Evolutionary conservation across 2,888 invertebrate genomes (phyloP), one percentile per base, ranked within the genome.

Genomic region (Asteroscopus sphinx): DNA sequence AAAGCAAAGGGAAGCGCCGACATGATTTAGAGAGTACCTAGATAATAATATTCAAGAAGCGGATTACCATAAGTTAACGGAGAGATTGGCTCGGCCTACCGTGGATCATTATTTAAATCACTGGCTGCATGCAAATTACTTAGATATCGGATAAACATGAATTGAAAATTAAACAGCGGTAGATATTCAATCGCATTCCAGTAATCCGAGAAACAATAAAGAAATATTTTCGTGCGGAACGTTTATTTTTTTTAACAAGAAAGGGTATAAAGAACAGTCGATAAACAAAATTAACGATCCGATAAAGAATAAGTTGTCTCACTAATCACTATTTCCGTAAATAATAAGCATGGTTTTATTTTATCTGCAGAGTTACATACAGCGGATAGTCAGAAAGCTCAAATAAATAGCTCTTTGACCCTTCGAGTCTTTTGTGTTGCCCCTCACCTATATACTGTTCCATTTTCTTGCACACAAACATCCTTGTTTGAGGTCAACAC

Each of bases 11-110:
- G 76, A 73, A 80, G 66, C 66, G 41, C 77, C 65, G 65, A 70
- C 73, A 79, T 82, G 78, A 82, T 80, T 77, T 79, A 81, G 69
- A 69, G 69, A 63, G 73, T 75, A 72, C 66, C 68, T 69, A 73
- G 68, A 80, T 81, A 79, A 85, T 80, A 81, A 81, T 80, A 82
- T 83, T 83, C 81, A 73, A 79, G 77, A 66, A 75, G 70, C 69
- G 74, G 82, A 87, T 88, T 86, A 85, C 66, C 86, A 85, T 88
- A 86, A 85, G 77, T 86, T 84, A 81, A 74, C 73, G 71, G 75
- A 76, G 74, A 79, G 80, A 81, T 82, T 81, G 76, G 79, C 78
- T 73, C 71, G 67, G 68, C 71, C 74, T 70, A 68, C 79, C 68
- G 74, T 65, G 76, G 81, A 82, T 83, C 81, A 79, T 85, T 85